Conservation (phyloP, 2,888 invertebrate genomes). For the Lottia gigantea region DNA sequence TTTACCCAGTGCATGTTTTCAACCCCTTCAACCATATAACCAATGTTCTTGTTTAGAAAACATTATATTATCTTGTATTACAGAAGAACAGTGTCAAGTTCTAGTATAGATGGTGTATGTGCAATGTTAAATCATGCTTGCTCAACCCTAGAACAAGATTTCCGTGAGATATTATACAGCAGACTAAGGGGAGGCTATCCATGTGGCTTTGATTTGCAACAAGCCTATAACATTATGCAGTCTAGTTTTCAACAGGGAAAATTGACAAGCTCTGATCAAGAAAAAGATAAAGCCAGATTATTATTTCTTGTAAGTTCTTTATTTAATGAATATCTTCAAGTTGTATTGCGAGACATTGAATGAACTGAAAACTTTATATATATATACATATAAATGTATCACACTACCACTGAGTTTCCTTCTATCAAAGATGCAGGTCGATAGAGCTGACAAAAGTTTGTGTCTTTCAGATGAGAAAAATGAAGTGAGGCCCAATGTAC, state of each 20-base stretch:
- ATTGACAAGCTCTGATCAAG: conserved; percentile 77
- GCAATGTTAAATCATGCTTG: conserved; percentile 95
- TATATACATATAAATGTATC: too few relatives aligned
- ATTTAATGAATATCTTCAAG: too few relatives aligned
- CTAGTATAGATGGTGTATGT: conserved; percentile 94
- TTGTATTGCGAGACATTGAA: too few relatives aligned
- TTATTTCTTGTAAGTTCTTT: conserved; percentile 78
- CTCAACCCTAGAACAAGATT: conserved; percentile 86
- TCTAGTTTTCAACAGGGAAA: conserved; percentile 83
- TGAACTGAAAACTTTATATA: too few relatives aligned
- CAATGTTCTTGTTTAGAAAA: too few relatives aligned
- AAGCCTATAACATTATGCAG: conserved; percentile 86
- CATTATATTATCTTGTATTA: conserved; percentile 27
- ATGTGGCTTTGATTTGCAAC: conserved; percentile 69
- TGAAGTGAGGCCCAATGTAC: too few relatives aligned
- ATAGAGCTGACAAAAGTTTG: too few relatives aligned
- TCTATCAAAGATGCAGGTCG: too few relatives aligned
- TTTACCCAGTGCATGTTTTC: too few relatives aligned
- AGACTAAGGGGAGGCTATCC: conserved; percentile 84
- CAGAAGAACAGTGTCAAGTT: conserved; percentile 89
- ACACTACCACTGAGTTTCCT: too few relatives aligned
- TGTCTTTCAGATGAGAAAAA: too few relatives aligned
- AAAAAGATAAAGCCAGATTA: conserved; percentile 76
- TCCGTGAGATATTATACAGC: conserved; percentile 79
- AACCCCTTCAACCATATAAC: too few relatives aligned